Evolutionary conservation across 92 coral and sea anemone species (phyloP).

Genomic region (Anthopleura xanthogrammica): DNA sequence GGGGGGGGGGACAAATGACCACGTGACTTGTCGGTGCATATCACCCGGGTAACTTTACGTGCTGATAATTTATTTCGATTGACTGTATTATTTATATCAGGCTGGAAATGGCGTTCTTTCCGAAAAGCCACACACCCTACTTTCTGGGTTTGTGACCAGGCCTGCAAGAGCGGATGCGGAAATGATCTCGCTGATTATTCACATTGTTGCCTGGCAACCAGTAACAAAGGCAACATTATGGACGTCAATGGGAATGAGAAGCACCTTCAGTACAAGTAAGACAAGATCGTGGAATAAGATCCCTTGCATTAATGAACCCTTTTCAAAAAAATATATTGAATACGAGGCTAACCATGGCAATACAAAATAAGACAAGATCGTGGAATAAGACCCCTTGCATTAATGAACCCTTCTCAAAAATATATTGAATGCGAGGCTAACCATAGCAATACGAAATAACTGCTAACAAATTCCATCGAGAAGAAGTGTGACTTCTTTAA

Average conservation of each 20-base stretch:
- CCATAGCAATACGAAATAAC: background rate
- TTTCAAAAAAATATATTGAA: no score
- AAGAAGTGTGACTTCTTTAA: no score
- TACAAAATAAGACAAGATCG: background rate
- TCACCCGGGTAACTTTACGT: no score
- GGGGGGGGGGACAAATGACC: no score
- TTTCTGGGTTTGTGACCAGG: conserved; percentile 63
- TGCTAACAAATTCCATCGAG: no score
- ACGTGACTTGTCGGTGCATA: no score
- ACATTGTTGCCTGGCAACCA: conserved; percentile 57
- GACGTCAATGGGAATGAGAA: background rate
- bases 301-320: no score
- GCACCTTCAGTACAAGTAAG: conserved; percentile 11
- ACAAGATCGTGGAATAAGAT: no score
- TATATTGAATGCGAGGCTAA: no score
- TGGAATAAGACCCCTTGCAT: no score
- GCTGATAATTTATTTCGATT: background rate
- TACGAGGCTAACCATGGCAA: no score
- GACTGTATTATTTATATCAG: conserved; percentile 8
- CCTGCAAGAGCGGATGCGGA: conserved; percentile 66
- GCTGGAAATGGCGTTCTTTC: conserved; percentile 64
- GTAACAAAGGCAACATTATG: conserved; percentile 28
- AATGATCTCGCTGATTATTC: conserved; percentile 54
- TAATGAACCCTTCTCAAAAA: no score
- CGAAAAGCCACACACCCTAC: conserved; percentile 60